Conservation (phyloP, 2,797 vertebrate genomes). For the Acipenser oxyrinchus region DNA sequence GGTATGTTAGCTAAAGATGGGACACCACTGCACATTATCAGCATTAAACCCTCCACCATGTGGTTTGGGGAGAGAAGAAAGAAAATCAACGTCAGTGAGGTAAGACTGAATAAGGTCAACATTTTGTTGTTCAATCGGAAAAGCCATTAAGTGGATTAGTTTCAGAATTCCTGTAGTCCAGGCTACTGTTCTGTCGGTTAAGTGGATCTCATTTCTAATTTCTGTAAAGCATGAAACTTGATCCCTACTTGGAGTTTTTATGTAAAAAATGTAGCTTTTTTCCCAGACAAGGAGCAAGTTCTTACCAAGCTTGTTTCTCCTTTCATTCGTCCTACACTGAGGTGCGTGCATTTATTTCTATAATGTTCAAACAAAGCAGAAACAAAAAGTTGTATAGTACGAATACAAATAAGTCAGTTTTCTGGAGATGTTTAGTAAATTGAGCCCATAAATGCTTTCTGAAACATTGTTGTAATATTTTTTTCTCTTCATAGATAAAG, state of each 20-base stretch:
- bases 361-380: too few species aligned
- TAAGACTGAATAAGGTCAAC: constrained; percentile 35
- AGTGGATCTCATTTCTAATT: background rate
- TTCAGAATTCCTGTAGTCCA: background rate
- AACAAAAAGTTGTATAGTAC: background rate
- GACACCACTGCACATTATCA: constrained; percentile 70
- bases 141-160: background rate
- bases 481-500: constrained; percentile 63
- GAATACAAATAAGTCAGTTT: too few species aligned
- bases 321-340: constrained; percentile 93
- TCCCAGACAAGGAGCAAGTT: constrained; percentile 77
- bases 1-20: constrained; percentile 66
- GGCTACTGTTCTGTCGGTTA: background rate
- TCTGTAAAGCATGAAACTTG: background rate
- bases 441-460: background rate
- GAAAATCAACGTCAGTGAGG: constrained; percentile 78
- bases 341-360: constrained; percentile 52
- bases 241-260: too few species aligned
- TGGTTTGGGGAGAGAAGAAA: constrained; percentile 91
- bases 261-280: too few species aligned
- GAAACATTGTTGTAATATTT: background rate
- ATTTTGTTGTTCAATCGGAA: background rate
- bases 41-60: constrained; percentile 96
- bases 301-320: constrained; percentile 91
- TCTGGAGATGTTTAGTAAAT: too few species aligned